Conservation (phyloP, 2,888 invertebrate genomes). For the Gasteruption jaculator region DNA sequence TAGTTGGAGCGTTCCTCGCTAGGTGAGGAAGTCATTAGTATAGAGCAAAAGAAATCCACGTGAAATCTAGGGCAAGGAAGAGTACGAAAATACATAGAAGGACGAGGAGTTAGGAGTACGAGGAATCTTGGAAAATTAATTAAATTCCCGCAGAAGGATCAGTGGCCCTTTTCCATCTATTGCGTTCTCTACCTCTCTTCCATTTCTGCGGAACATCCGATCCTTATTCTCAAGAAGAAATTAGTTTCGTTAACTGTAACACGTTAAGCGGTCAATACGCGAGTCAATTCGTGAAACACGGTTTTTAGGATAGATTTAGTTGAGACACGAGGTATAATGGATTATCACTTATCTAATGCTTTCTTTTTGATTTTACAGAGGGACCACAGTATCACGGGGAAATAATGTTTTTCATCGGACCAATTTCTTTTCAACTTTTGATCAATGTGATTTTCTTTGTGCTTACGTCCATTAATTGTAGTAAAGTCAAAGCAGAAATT, state of each 20-base stretch:
- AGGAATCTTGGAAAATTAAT: conserved; percentile 30
- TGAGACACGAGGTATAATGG: no score
- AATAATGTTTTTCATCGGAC: conserved; percentile 62
- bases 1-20: conserved; percentile 1
- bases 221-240: no score
- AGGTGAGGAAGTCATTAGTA: conserved; percentile 8
- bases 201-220: no score
- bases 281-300: no score
- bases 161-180: no score
- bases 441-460: conserved; percentile 67
- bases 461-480: conserved; percentile 67
- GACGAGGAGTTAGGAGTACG: conserved; percentile 8
- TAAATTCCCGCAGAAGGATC: conserved; percentile 32
- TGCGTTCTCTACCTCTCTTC: no score
- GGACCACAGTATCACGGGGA: conserved; percentile 29
- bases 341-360: no score
- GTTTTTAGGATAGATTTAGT: no score
- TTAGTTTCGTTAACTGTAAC: no score
- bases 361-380: conserved; percentile 26
- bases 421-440: conserved; percentile 61
- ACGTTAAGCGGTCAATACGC: no score
- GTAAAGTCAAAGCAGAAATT: conserved; percentile 71
- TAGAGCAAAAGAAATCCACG: conserved; percentile 13
- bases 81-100: background rate
- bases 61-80: conserved; percentile 6